Evolutionary conservation across 2,888 invertebrate genomes (phyloP).

Genomic region (Celastrina argiolus): DNA sequence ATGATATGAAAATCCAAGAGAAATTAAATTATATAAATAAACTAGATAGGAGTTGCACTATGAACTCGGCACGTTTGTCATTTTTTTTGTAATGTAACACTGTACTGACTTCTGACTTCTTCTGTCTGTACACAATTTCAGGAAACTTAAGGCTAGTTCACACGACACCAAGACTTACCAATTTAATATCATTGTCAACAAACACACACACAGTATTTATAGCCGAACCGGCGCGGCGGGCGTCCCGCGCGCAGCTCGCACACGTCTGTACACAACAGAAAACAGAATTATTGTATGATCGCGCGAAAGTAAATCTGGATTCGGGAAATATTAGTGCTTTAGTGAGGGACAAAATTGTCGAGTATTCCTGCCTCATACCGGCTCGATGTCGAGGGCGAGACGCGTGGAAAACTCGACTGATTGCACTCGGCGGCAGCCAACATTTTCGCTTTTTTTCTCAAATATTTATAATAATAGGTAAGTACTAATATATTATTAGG

Average conservation of each 20-base stretch:
- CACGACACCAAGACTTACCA: conserved; percentile 49
- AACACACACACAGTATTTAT: conserved; percentile 42
- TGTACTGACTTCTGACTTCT: not conserved
- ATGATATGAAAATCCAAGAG: no score
- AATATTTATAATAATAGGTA: no score
- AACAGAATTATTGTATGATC: conserved; percentile 42
- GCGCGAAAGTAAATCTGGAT: conserved; percentile 54
- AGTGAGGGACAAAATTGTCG: conserved; percentile 37
- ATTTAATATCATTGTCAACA: conserved; percentile 60
- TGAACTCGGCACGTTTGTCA: not conserved
- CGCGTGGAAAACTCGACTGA: not conserved
- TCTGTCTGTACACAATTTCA: not conserved
- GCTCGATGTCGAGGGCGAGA: not conserved
- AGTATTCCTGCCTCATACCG: not conserved
- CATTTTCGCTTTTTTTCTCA: no score
- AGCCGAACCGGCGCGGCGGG: conserved; percentile 40
- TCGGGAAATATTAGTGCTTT: conserved; percentile 65
- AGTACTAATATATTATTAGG: no score
- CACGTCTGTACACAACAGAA: conserved; percentile 40
- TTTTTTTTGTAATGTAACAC: conserved; percentile 2
- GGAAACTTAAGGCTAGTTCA: conserved; percentile 3
- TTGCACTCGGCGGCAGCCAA: not conserved
- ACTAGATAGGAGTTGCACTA: not conserved
- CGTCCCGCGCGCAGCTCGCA: conserved; percentile 45
- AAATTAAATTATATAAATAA: no score